A percentile compares a stretch with the other conserved stretches of the same genome.
phyloP scores from a whole-genome alignment of 2,797 vertebrate genomes.

The Danionella dracula region DNA sequence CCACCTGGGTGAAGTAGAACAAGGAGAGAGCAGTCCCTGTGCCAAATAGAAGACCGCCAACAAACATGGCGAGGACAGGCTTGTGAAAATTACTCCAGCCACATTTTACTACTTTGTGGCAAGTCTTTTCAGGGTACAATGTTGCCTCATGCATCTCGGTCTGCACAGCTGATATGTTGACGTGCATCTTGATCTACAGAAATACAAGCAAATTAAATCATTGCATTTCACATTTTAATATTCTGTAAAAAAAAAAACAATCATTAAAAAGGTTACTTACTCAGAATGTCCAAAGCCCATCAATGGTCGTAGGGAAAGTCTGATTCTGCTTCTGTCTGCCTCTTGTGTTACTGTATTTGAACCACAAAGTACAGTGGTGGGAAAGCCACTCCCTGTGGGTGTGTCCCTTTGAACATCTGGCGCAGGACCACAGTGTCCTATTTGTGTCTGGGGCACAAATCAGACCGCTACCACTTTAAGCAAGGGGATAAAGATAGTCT shows the following conservation, averaged over 20 bases:
- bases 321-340: background rate
- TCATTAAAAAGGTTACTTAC: constrained; percentile 15
- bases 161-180: background rate
- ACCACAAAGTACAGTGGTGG: constrained; percentile 12
- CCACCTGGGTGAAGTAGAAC: constrained; percentile 32
- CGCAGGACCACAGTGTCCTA: constrained; percentile 15
- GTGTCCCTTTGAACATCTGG: constrained; percentile 26
- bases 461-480: background rate
- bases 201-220: too few species aligned
- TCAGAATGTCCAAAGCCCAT: background rate
- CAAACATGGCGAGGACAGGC: constrained; percentile 15
- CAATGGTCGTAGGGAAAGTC: background rate
- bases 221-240: too few species aligned
- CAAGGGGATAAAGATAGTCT: background rate
- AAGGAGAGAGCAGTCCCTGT: constrained; percentile 10
- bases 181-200: constrained; percentile 15
- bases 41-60: constrained; percentile 32
- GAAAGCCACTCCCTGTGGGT: constrained; percentile 23
- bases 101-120: constrained; percentile 1
- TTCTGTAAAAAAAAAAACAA: too few species aligned
- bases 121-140: background rate
- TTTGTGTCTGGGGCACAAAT: background rate
- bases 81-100: constrained; percentile 42
- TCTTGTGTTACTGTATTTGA: constrained; percentile 16
- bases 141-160: constrained; percentile 10